Conservation (phyloP, 2,888 invertebrate species). For the Sclerodermus sp. region DNA sequence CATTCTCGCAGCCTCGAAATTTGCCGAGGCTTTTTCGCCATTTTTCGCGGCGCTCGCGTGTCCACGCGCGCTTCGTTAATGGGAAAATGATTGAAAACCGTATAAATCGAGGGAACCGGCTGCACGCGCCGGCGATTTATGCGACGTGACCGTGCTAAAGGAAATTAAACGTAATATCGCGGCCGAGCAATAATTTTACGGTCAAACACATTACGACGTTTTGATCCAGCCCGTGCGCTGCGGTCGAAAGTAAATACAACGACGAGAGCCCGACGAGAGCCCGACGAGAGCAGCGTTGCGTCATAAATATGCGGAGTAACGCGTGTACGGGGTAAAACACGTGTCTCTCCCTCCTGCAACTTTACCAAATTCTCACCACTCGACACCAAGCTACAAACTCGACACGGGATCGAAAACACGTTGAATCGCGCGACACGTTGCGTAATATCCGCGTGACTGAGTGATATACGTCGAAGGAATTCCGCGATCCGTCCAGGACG, state of each 20-base stretch:
- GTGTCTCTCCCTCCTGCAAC: too few relatives aligned
- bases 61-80: conserved; percentile 3
- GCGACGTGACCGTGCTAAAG: conserved; percentile 9
- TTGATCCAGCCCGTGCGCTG: conserved; percentile 23
- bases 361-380: too few relatives aligned
- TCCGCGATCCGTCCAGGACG: too few relatives aligned
- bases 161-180: conserved; percentile 23
- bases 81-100: conserved; percentile 3
- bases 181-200: conserved; percentile 22
- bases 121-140: conserved; percentile 15
- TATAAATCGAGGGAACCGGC: conserved; percentile 2
- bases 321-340: too few relatives aligned
- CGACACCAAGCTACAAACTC: too few relatives aligned
- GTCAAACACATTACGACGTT: conserved; percentile 22
- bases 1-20: too few relatives aligned
- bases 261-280: neutral
- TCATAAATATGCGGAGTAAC: conserved; percentile 25
- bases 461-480: too few relatives aligned
- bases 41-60: too few relatives aligned
- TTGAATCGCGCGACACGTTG: too few relatives aligned
- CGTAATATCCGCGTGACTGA: too few relatives aligned
- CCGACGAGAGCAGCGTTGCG: conserved; percentile 18
- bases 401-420: too few relatives aligned
- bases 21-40: too few relatives aligned
- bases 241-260: conserved; percentile 28